Percentiles rank a stretch among this genome's conserved stretches.
These are phyloP conservation scores for Itoplectis maculator DNA, from an alignment of 2,888 invertebrate genomes.

Conservation along the genomic window DNA sequence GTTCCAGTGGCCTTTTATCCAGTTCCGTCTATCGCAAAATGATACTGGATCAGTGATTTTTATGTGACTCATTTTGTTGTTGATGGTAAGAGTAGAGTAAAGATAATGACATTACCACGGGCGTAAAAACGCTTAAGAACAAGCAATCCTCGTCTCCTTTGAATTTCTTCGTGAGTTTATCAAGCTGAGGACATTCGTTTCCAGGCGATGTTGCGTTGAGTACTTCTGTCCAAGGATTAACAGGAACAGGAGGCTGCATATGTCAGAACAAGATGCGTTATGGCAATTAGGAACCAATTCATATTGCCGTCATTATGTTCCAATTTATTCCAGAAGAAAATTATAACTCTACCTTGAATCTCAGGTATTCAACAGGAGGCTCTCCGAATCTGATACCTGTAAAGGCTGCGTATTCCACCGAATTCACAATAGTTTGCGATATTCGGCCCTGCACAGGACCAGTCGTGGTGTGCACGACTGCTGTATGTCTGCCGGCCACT, in stretches of 20 bases:
- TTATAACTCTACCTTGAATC: slow-evolving; percentile 73
- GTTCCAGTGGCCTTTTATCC: background rate
- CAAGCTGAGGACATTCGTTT: slow-evolving; percentile 69
- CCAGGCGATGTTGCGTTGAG: slow-evolving; percentile 64
- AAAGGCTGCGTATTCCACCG: slow-evolving; percentile 69
- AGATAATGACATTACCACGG: slow-evolving; percentile 69
- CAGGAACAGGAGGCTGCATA: slow-evolving; percentile 63
- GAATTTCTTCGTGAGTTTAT: slow-evolving; percentile 18
- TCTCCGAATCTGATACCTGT: slow-evolving; percentile 75
- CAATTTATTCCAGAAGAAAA: background rate
- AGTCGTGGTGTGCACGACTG: slow-evolving; percentile 45
- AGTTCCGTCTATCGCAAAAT: slow-evolving; percentile 3
- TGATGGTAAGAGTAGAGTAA: background rate
- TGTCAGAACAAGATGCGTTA: background rate
- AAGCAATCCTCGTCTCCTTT: slow-evolving; percentile 75
- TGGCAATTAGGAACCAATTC: no score
- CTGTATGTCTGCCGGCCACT: background rate
- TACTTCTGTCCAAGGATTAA: slow-evolving; percentile 68
- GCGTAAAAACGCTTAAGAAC: slow-evolving; percentile 74
- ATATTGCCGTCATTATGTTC: background rate
- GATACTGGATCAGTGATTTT: background rate
- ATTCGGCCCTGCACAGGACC: slow-evolving; percentile 73
- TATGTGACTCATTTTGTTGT: background rate
- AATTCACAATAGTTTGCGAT: slow-evolving; percentile 58
- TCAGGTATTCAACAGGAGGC: slow-evolving; percentile 71